Evolutionary conservation across 2,888 invertebrate species (phyloP).

Genomic region (Pediacus dermestoides): DNA sequence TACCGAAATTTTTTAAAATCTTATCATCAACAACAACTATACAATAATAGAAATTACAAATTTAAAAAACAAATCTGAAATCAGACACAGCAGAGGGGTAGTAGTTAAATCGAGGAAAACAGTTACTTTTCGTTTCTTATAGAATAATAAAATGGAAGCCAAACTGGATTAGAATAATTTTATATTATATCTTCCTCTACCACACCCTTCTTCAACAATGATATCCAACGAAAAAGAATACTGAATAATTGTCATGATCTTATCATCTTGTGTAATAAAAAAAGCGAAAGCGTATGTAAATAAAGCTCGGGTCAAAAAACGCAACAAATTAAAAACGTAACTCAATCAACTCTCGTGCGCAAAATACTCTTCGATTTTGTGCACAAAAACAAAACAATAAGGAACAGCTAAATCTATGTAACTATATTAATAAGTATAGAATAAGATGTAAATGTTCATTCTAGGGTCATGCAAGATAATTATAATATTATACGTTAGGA

Average conservation of each 20-base stretch:
- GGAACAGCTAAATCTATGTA: constrained; percentile 46
- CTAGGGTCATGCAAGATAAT: constrained; percentile 50
- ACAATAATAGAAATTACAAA: constrained; percentile 25
- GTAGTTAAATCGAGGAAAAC: constrained; percentile 33
- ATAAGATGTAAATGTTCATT: constrained; percentile 42
- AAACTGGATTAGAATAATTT: constrained; percentile 39
- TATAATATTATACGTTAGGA: constrained; percentile 47
- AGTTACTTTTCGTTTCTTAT: constrained; percentile 26
- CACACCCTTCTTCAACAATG: constrained; percentile 23
- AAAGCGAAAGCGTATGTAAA: constrained; percentile 29
- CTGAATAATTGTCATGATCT: constrained; percentile 33
- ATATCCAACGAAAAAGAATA: constrained; percentile 25
- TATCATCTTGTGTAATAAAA: constrained; percentile 28
- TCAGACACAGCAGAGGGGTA: constrained; percentile 27
- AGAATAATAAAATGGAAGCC: constrained; percentile 42
- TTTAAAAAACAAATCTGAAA: constrained; percentile 23
- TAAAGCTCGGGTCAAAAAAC: constrained; percentile 21
- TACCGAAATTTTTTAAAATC: constrained; percentile 27
- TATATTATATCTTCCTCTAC: constrained; percentile 30
- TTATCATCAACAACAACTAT: constrained; percentile 42
- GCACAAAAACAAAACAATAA: constrained; percentile 23
- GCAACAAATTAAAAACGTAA: constrained; percentile 13
- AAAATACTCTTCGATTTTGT: background rate
- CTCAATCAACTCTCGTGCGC: background rate
- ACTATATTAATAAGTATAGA: constrained; percentile 45